Base-by-base conservation (phyloP, 2,797 vertebrate genomes). In the Propithecus deckenii region DNA sequence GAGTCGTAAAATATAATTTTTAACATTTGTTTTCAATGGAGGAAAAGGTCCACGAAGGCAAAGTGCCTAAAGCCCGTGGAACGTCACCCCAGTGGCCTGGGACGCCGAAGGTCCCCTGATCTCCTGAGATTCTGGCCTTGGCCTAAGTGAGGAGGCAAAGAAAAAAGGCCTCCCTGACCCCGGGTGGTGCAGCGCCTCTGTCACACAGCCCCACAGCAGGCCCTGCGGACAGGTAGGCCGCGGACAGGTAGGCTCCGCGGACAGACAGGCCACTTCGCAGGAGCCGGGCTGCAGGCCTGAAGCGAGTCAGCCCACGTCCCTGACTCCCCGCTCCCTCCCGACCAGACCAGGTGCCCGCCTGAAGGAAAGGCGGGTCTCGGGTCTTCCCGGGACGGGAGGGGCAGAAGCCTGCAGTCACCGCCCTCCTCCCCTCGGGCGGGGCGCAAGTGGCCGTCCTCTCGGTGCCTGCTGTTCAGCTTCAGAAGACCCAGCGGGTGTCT, bases 401-500 rank as follows among this genome's bases (percentile, higher is more conserved):
- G 55, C 98, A 98, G 98, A 99, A 98, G 98, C 98, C 98, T 98
- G 98, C 98, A 98, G 98, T 99, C 99, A 98, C 98, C 98, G 38
- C 98, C 98, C 99, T 98, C 98, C 99, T 99, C 98, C 98, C 97
- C 5, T 32, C 0, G 0, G 23, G 35, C 0, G 98, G 98, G 98
- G 98, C 98, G 97, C 98, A 98, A 98, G 99, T 98, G 99, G 98
- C 98, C 98, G 98, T 98, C 97, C 22, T 98, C 98, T 98, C 97
- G 97, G 96, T 78, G 94, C 92, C 97, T 98, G 98, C 97, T 98
- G 96, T 98, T 98, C 97, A 98, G 87, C 98, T 98, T 98, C 98
- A 98, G 98, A 99, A 99, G 99, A 98, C 98, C 97, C 98, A 98
- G 98, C 98, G 98, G 98, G 98, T 98, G 98, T 99, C 99, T 99